Evolutionary conservation across 35 echinoderm and acorn worm genomes (phyloP), one percentile per base, ranked within the genome.

Genomic region (Heliocidaris erythrogramma): DNA sequence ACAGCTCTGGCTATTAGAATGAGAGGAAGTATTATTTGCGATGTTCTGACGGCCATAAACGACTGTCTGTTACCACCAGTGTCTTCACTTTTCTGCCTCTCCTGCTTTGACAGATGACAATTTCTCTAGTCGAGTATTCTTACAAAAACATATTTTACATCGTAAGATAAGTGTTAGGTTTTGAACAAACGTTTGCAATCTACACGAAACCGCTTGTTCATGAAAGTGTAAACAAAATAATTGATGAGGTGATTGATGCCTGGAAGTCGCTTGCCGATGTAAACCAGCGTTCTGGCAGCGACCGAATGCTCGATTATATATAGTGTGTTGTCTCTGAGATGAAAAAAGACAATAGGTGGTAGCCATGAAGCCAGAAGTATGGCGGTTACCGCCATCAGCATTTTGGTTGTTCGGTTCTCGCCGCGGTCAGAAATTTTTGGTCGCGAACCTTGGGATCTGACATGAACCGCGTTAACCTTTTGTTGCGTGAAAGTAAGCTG

Each of bases 201-300:
- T 13, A 59, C 91, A 4, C 91, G 91, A 92, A 92, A 92, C 21
- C 91, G 47, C 49, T 92, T 92, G 49, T 92, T 92, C 91, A 92
- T 49, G 31, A 92, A 59, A 30, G 91, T 48, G 30, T 92, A 92
- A 30, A 92, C 91, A 59, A 92, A 92, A 48, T 48, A 92, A n/a
- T 92, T 92, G 47, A 92, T 92, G 18, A 92, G 30, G 30, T 92
- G 91, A 59, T 92, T 92, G 50, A 50, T 48, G 10, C 91, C 91
- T 13, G 91, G 91, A 52, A 92, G 91, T 32, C 91, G 48, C n/a
- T 12, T 92, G 0, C 91, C 91, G n/a, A 92, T 92, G n/a, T 56
- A 92, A 48, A 92, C 91, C 48, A 92, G 48, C 7, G 91, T 92
- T 49, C 27, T 48, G 32, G 91, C 91, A 13, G 91, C 50, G n/a